phyloP scores from a whole-genome alignment of 2,888 invertebrate species.

The Athripsodes cinereus region DNA sequence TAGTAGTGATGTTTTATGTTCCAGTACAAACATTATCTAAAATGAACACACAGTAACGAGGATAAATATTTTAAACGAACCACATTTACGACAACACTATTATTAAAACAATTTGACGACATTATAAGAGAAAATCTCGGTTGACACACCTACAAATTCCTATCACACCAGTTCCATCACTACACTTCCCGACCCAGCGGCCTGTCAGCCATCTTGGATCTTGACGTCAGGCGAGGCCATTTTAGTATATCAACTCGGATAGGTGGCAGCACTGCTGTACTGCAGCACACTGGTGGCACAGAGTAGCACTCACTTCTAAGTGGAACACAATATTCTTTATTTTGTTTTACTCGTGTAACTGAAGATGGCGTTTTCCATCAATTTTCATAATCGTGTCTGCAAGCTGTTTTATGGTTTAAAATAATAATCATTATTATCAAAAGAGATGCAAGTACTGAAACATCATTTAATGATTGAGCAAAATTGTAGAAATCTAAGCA shows the following conservation, averaged over 20 bases:
- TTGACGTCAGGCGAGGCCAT: constrained; percentile 54
- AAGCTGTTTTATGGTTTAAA: too few relatives aligned
- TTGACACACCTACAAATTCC: constrained; percentile 73
- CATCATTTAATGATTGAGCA: too few relatives aligned
- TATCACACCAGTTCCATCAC: constrained; percentile 60
- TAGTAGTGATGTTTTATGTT: constrained; percentile 46
- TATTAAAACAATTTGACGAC: constrained; percentile 53
- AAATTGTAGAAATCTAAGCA: too few relatives aligned
- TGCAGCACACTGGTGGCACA: too few relatives aligned
- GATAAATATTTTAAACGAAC: constrained; percentile 50
- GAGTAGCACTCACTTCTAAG: too few relatives aligned
- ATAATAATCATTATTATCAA: too few relatives aligned
- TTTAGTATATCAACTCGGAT: constrained; percentile 20
- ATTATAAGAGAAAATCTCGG: constrained; percentile 56
- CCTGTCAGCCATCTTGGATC: constrained; percentile 72
- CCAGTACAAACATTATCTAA: constrained; percentile 57
- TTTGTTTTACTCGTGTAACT: too few relatives aligned
- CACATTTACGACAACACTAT: constrained; percentile 49
- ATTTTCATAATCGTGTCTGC: too few relatives aligned
- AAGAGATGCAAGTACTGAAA: too few relatives aligned
- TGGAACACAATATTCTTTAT: too few relatives aligned
- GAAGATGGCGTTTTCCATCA: too few relatives aligned
- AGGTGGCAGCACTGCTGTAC: constrained; percentile 15
- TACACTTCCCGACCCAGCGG: constrained; percentile 60
- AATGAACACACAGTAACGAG: constrained; percentile 50